Percentiles rank a stretch among this genome's conserved stretches.
phyloP scores from a whole-genome alignment of 2,888 invertebrate genomes.

The Hypercompe scribonia region DNA sequence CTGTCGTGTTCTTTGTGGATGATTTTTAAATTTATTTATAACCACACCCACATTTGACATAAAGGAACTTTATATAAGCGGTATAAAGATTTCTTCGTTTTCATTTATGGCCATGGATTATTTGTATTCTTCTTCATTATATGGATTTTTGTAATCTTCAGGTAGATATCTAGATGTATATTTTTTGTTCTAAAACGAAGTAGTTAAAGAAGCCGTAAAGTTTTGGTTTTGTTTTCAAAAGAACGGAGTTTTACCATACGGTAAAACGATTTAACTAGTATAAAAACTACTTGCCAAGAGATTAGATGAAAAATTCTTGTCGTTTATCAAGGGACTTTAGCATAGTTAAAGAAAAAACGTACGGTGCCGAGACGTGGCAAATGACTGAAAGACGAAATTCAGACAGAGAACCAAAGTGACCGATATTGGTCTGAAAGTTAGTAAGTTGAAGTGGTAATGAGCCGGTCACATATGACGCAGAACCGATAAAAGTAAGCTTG shows the following conservation, averaged over 20 bases:
- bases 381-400: no score
- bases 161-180: neutral
- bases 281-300: neutral
- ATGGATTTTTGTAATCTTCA: neutral
- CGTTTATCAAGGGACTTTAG: neutral
- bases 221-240: neutral
- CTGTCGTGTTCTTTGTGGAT: no score
- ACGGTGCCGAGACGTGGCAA: no score
- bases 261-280: neutral
- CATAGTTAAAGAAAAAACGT: neutral
- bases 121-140: neutral
- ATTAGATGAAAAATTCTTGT: neutral
- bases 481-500: no score
- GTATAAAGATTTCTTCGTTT: neutral
- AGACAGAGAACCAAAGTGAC: no score
- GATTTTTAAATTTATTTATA: no score
- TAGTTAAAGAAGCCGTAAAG: neutral
- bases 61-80: neutral
- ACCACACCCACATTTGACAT: neutral
- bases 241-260: neutral
- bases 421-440: no score
- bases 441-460: no score
- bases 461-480: no score
- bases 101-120: no score
- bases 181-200: neutral